A percentile compares a stretch with the other conserved stretches of the same genome.
These are phyloP conservation scores for Idaea aversata DNA, from an alignment of 2,888 invertebrate species.

Conservation along the genomic window DNA sequence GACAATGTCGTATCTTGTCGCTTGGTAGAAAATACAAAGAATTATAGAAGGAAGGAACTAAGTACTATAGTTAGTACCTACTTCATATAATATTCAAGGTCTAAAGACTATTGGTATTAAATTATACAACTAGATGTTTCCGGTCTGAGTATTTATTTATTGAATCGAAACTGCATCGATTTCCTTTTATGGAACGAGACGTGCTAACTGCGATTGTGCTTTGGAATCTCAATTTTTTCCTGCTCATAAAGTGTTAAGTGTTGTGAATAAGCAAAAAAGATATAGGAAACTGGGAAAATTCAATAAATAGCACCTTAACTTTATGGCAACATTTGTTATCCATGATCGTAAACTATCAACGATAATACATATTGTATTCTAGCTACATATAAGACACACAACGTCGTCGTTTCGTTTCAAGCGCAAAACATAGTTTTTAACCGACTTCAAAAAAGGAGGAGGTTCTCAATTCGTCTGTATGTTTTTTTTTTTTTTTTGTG, in stretches of 20 bases:
- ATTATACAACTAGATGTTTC: conserved; percentile 27
- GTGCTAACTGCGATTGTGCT: not conserved
- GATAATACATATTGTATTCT: no score
- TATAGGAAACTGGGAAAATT: no score
- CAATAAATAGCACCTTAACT: no score
- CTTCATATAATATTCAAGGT: not conserved
- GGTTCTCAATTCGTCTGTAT: no score
- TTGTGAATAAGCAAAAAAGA: no score
- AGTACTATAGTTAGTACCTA: not conserved
- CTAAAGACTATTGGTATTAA: conserved; percentile 20
- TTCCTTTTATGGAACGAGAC: conserved; percentile 19
- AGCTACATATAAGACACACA: no score
- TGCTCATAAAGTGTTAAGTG: not conserved
- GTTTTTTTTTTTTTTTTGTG: no score
- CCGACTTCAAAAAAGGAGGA: no score
- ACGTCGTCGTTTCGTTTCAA: no score
- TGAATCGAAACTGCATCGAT: conserved; percentile 23
- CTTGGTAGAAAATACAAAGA: not conserved
- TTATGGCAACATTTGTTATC: no score
- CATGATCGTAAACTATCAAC: no score
- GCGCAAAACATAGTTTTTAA: no score
- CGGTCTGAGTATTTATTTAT: conserved; percentile 26
- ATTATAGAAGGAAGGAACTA: not conserved
- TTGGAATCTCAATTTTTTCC: not conserved
- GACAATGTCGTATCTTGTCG: not conserved